These are phyloP conservation scores for Cyprinodon variegatus DNA, from an alignment of 2,113 vertebrate species.

Conservation along the genomic window DNA sequence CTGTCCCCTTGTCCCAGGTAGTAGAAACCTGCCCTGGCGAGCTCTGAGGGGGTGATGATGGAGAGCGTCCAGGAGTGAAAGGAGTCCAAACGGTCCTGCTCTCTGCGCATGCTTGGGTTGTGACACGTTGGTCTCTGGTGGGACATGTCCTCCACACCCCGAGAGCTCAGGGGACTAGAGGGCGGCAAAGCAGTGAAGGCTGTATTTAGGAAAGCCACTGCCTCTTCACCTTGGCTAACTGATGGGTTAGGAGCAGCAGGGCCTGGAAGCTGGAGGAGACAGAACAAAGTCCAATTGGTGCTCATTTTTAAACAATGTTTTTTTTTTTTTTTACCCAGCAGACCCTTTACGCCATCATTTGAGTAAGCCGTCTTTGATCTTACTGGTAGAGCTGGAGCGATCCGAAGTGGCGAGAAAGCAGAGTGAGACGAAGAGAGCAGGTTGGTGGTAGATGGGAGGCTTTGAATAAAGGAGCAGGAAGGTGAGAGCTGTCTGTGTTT, in stretches of 20 bases:
- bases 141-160: constrained; percentile 83
- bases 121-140: constrained; percentile 80
- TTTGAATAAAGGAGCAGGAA: constrained; percentile 90
- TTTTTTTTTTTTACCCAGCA: background rate
- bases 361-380: background rate
- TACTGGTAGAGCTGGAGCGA: constrained; percentile 71
- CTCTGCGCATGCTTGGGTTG: constrained; percentile 86
- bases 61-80: constrained; percentile 87
- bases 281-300: background rate
- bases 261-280: constrained; percentile 53
- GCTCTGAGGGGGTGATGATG: constrained; percentile 85
- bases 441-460: constrained; percentile 75
- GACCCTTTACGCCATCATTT: background rate
- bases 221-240: constrained; percentile 76
- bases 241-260: constrained; percentile 48
- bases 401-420: constrained; percentile 79
- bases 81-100: constrained; percentile 89
- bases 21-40: constrained; percentile 96
- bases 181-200: constrained; percentile 84
- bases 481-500: constrained; percentile 90
- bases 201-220: constrained; percentile 84
- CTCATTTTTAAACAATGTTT: background rate
- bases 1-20: constrained; percentile 89
- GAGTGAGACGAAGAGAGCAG: constrained; percentile 82
- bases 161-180: constrained; percentile 80